A percentile compares a stretch with the other conserved stretches of the same genome.
phyloP scores from a whole-genome alignment of 2,113 vertebrate genomes.

The Spea bombifrons region DNA sequence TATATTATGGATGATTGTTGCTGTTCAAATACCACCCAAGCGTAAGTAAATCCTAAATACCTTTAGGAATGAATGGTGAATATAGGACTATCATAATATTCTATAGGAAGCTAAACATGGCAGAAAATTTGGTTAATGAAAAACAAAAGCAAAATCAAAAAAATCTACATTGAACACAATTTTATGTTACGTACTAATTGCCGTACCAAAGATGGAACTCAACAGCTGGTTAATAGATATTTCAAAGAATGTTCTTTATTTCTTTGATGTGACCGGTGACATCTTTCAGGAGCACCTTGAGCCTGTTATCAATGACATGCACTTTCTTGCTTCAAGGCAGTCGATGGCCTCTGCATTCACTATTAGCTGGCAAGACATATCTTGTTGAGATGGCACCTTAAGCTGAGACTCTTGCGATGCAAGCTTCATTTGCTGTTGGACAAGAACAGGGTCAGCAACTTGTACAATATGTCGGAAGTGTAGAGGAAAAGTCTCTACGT shows the following conservation, averaged over 20 bases:
- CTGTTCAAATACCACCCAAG: too few species aligned
- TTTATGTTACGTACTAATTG: background rate
- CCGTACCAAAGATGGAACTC: slow-evolving; percentile 49
- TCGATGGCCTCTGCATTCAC: slow-evolving; percentile 87
- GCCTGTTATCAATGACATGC: slow-evolving; percentile 92
- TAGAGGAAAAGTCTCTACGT: too few species aligned
- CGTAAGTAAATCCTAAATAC: too few species aligned
- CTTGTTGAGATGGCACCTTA: slow-evolving; percentile 85
- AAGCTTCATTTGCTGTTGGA: slow-evolving; percentile 81
- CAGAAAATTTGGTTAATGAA: background rate
- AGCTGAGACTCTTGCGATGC: slow-evolving; percentile 87
- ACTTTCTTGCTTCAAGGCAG: slow-evolving; percentile 96
- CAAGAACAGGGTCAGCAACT: slow-evolving; percentile 43
- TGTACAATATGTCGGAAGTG: background rate
- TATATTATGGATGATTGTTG: too few species aligned
- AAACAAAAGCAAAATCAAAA: background rate
- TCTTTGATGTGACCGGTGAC: slow-evolving; percentile 81
- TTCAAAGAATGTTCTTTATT: slow-evolving; percentile 78
- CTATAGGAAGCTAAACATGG: too few species aligned
- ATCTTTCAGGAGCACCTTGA: slow-evolving; percentile 86
- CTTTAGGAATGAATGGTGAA: too few species aligned
- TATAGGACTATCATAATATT: too few species aligned
- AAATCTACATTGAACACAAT: background rate
- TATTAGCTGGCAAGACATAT: slow-evolving; percentile 88
- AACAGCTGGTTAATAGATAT: slow-evolving; percentile 75